Base-by-base conservation (phyloP, 2,113 vertebrate species). In the Nanorana parkeri region DNA sequence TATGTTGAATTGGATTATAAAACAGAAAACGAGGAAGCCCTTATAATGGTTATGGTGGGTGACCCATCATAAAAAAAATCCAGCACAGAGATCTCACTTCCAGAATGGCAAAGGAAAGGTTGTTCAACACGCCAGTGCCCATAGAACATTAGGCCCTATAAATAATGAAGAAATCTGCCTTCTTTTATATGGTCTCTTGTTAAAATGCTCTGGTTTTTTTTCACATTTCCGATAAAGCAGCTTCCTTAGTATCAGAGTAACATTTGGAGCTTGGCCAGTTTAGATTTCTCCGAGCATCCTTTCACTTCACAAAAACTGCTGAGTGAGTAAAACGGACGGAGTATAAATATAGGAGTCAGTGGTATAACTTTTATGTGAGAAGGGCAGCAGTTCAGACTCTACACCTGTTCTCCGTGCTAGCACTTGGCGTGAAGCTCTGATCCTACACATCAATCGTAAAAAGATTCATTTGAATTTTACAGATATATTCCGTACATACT, bases 331-430 rank as follows among this genome's bases (percentile, higher is more conserved):
- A 69, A 20, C 21, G 23, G 76, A 36, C 52, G 6, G 17, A 58
- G 21, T 68, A 69, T 69, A 69, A 69, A 80, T 69, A 56, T 28
- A 58, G 24, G 28, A 79, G 77, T 68, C 24, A 19, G 65, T 41
- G 65, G 52, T 23, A 28, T 26, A 29, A 56, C 29, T 78, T 60
- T 81, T 81, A 65, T 72, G 51, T 73, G 24, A 55, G 20, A 73
- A 47, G 58, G 52, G 68, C 60, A 32, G 68, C 21, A 55, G 41
- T 64, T 63, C 78, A 65, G 1, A 65, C 3, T 5, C 24, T 28
- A 29, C 68, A 73, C 79, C 79, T 73, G 58, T 54, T 81, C 20
- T 55, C 36, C 41, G 15, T 19, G 54, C 36, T 28, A 61, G 20
- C 36, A 26, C 51, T 63, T 58, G 21, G 26, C 32, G 20, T 1